These are phyloP conservation scores for Rutilus rutilus DNA, from an alignment of 2,113 vertebrate species.

Conservation along the genomic window DNA sequence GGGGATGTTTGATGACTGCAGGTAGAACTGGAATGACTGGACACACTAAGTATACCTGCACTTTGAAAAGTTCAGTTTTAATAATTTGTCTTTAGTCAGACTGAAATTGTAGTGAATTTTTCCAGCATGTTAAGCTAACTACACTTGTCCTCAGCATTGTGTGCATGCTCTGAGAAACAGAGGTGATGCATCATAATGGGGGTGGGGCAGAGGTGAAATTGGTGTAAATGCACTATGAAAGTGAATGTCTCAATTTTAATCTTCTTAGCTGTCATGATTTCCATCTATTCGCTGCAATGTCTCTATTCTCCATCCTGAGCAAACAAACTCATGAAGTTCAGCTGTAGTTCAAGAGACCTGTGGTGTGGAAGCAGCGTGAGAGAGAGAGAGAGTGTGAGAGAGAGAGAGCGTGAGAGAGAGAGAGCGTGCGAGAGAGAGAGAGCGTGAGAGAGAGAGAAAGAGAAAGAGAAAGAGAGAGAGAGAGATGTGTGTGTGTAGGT, in stretches of 20 bases:
- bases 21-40: neutral
- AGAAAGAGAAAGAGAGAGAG: conserved; percentile 25
- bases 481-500: conserved; percentile 10
- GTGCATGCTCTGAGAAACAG: neutral
- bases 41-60: neutral
- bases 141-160: neutral
- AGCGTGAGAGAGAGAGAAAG: conserved; percentile 12
- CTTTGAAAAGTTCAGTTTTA: neutral
- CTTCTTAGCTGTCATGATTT: conserved; percentile 37
- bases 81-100: neutral
- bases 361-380: neutral
- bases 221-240: neutral
- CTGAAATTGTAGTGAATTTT: neutral
- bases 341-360: conserved; percentile 16
- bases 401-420: neutral
- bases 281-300: neutral
- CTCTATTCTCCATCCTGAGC: conserved; percentile 3
- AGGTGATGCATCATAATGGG: neutral
- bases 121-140: neutral
- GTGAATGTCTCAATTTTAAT: conserved; percentile 52
- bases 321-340: conserved; percentile 54
- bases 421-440: conserved; percentile 20
- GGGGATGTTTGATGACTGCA: neutral
- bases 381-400: conserved; percentile 10
- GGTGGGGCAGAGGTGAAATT: conserved; percentile 6